These are phyloP conservation scores for Actinia equina DNA, from an alignment of 64 coral and sea anemone species.

Conservation along the genomic window DNA sequence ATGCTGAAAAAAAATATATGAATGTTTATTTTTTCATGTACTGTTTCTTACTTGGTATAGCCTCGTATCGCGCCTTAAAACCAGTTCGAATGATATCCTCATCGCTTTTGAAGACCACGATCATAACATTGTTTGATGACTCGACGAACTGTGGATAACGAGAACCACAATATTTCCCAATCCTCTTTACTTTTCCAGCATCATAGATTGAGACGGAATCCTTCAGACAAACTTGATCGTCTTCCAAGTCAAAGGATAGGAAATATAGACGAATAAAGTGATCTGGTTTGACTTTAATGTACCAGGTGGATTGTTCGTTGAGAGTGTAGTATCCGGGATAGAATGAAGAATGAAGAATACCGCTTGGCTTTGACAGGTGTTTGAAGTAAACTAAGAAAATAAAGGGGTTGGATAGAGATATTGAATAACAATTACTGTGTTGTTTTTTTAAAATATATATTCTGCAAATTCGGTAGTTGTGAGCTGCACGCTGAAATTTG, in stretches of 20 bases:
- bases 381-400: neutral
- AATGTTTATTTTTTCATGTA: neutral
- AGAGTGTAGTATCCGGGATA: neutral
- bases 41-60: slow-evolving; percentile 10
- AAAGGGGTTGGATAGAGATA: neutral
- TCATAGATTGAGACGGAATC: slow-evolving; percentile 13
- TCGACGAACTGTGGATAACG: slow-evolving; percentile 20
- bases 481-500: no score
- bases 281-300: neutral
- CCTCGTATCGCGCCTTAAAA: slow-evolving; percentile 13
- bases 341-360: neutral
- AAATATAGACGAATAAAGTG: slow-evolving; percentile 3
- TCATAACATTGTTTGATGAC: neutral
- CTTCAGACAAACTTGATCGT: neutral
- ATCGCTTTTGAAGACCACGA: neutral
- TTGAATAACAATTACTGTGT: no score
- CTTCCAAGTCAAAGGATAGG: slow-evolving; percentile 2
- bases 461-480: no score
- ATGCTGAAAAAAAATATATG: no score
- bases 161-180: slow-evolving; percentile 22
- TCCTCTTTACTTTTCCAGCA: neutral
- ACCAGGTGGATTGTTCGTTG: neutral
- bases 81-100: neutral
- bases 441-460: no score
- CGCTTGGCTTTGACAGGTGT: neutral